Evolutionary conservation across 1,140 invertebrate genomes (phyloP).

Genomic region (Sycophaga agraensis): DNA sequence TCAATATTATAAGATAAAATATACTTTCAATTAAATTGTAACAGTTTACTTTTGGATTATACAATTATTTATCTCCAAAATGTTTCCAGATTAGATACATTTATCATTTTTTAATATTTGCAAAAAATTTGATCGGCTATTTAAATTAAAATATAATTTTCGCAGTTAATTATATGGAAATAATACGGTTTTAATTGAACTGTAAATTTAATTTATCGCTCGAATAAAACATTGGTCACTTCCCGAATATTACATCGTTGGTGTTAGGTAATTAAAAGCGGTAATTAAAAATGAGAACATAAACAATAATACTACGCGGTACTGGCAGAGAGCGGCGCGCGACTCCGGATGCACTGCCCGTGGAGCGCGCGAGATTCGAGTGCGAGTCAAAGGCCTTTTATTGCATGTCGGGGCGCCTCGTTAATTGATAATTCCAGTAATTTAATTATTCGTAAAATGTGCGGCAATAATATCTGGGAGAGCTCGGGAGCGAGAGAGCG

Average conservation of each 20-base stretch:
- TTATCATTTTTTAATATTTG: too few species aligned
- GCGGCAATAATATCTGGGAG: constrained; percentile 2
- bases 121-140: too few species aligned
- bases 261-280: neutral
- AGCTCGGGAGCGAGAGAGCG: neutral
- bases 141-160: too few species aligned
- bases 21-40: too few species aligned
- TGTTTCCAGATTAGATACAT: too few species aligned
- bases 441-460: constrained; percentile 20
- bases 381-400: constrained; percentile 8
- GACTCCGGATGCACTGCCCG: too few species aligned
- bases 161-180: neutral
- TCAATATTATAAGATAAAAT: too few species aligned
- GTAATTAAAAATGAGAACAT: neutral
- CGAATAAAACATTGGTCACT: neutral
- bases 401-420: neutral
- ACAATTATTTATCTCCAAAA: too few species aligned
- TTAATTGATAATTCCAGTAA: constrained; percentile 23
- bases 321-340: too few species aligned
- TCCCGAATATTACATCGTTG: neutral
- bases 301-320: constrained; percentile 5
- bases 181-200: neutral
- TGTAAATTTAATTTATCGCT: neutral
- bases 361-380: too few species aligned
- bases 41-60: too few species aligned